These are phyloP conservation scores for Cremastobaeus sp. DNA, from an alignment of 2,888 invertebrate genomes.

Conservation along the genomic window DNA sequence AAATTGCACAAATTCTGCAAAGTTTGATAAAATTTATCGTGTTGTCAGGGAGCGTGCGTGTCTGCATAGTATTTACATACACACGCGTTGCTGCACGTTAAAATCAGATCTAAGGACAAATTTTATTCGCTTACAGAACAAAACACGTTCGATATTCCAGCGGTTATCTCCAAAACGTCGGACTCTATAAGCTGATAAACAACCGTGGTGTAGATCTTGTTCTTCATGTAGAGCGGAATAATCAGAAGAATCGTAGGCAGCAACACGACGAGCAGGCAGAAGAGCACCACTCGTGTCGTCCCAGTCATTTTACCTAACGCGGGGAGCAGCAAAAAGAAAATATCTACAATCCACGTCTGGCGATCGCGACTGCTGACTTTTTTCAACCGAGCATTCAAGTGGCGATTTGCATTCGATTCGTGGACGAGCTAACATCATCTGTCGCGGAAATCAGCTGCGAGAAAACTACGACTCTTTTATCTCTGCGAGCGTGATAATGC, in stretches of 20 bases:
- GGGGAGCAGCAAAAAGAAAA: background rate
- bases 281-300: conserved; percentile 86
- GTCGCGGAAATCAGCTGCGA: background rate
- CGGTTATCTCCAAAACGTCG: conserved; percentile 89
- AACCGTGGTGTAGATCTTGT: conserved; percentile 87
- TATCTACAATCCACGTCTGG: background rate
- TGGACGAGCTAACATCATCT: too few species aligned
- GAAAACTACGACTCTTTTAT: conserved; percentile 5
- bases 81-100: too few species aligned
- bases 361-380: too few species aligned
- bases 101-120: too few species aligned
- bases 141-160: conserved; percentile 83
- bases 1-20: background rate
- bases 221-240: conserved; percentile 87
- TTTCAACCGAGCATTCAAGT: background rate
- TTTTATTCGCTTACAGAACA: conserved; percentile 79
- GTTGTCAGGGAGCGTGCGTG: too few species aligned
- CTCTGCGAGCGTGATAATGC: conserved; percentile 5
- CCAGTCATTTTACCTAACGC: conserved; percentile 85
- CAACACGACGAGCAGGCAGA: conserved; percentile 87
- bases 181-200: conserved; percentile 89
- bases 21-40: too few species aligned
- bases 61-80: too few species aligned
- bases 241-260: conserved; percentile 87
- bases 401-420: too few species aligned